A percentile compares a stretch with the other conserved stretches of the same genome.
Conservation (phyloP, 2,113 vertebrate species). For the Oryzias woworae region DNA sequence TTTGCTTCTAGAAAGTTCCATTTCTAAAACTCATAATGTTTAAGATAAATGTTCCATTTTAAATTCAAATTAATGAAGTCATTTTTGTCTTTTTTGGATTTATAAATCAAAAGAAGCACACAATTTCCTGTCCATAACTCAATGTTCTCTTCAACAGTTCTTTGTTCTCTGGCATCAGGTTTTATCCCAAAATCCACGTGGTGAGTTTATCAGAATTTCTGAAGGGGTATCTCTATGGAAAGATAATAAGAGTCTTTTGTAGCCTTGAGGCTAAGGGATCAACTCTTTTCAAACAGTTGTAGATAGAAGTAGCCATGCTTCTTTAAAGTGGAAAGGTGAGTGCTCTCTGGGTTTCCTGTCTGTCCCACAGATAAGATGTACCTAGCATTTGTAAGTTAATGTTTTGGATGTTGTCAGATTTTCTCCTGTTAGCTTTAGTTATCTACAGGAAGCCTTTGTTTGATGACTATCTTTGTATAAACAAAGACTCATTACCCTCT, state of each 20-base stretch:
- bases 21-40: no score
- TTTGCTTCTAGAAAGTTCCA: no score
- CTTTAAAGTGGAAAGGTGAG: conserved; percentile 36
- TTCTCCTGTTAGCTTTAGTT: not conserved
- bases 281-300: conserved; percentile 51
- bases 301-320: conserved; percentile 54
- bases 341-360: conserved; percentile 33
- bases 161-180: conserved; percentile 6
- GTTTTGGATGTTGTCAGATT: conserved; percentile 24
- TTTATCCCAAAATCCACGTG: conserved; percentile 12
- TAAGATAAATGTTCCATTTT: no score
- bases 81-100: no score
- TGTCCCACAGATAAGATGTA: conserved; percentile 42
- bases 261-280: conserved; percentile 41
- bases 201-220: conserved; percentile 17
- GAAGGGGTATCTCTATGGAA: conserved; percentile 36
- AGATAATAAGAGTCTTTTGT: conserved; percentile 54
- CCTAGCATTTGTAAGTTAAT: conserved; percentile 39
- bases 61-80: no score
- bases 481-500: conserved; percentile 20
- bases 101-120: no score
- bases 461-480: conserved; percentile 32
- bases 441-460: conserved; percentile 40
- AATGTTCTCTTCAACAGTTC: not conserved
- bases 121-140: not conserved